These are phyloP conservation scores for Panagrolaimus sp. DNA, from an alignment of 1,140 invertebrate genomes.

Conservation along the genomic window DNA sequence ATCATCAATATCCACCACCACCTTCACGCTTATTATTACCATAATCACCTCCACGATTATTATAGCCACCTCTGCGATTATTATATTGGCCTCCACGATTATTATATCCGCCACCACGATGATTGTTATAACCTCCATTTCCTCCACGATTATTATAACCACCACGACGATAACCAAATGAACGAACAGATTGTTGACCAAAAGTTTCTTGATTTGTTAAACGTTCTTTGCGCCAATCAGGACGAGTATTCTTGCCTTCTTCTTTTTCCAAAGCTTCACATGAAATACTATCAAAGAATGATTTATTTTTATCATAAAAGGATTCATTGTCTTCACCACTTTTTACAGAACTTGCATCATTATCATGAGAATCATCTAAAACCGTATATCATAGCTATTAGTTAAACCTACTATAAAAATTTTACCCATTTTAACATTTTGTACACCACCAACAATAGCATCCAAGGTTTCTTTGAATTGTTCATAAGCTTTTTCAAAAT, in stretches of 20 bases:
- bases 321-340: conserved; percentile 58
- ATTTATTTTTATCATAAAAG: conserved; percentile 89
- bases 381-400: neutral
- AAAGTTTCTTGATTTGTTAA: conserved; percentile 97
- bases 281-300: conserved; percentile 98
- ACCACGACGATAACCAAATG: neutral
- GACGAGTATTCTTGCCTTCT: conserved; percentile 72
- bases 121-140: neutral
- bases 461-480: conserved; percentile 69
- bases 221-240: conserved; percentile 91
- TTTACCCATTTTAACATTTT: conserved; percentile 15
- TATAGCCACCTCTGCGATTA: neutral
- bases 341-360: neutral
- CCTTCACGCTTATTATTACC: conserved; percentile 12
- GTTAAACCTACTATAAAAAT: neutral
- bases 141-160: neutral
- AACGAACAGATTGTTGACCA: conserved; percentile 71
- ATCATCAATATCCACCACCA: conserved; percentile 10
- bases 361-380: neutral
- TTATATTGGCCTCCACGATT: conserved; percentile 2
- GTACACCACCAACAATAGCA: conserved; percentile 22
- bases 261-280: conserved; percentile 90
- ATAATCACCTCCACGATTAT: neutral
- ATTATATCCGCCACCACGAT: neutral
- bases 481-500: conserved; percentile 93